Evolutionary conservation across 2,113 vertebrate genomes (phyloP), one percentile per base, ranked within the genome.

Genomic region (Xenopus borealis): DNA sequence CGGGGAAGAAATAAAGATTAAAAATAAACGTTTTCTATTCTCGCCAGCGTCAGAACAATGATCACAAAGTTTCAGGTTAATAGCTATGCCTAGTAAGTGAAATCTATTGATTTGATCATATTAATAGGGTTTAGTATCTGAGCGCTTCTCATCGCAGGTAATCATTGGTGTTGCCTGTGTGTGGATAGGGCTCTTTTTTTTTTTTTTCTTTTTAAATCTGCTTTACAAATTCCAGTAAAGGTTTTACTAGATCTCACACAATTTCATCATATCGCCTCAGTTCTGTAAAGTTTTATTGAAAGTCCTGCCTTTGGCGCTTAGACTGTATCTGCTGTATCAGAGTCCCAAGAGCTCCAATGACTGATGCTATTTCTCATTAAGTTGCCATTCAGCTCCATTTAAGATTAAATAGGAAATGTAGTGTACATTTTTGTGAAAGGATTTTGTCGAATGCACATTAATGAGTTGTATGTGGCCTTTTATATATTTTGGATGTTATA

Each of bases 1-100:
- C 74, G 69, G 74, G 74, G 74, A 77, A 77, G 74, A 62, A 77
- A 77, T 70, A 77, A 77, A 77, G 74, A 77, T 77, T 77, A 77
- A 77, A 77, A 77, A 77, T 77, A 77, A 77, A 68, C 33, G 67
- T 70, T 77, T 62, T 77, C 74, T 77, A 63, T 70, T 77, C 67
- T 69, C 67, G 40, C 59, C 27, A 12, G 59, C 59, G 64, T 70
- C 66, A 55, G 67, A 64, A 63, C 74, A 77, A 64, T 64, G 67
- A 77, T 70, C 74, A 70, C 74, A 77, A 77, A 77, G 74, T 77
- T 77, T 77, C 73, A 64, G 74, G 67, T 77, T 77, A 77, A 77
- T 77, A 77, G 74, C 74, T 70, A 70, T 77, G 74, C 74, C 74
- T 77, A 77, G 74, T 77, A 77, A 77, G 74, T 45, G 74, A 70